Conservation (phyloP, 2,888 invertebrate genomes). For the Eristalis arbustorum region DNA sequence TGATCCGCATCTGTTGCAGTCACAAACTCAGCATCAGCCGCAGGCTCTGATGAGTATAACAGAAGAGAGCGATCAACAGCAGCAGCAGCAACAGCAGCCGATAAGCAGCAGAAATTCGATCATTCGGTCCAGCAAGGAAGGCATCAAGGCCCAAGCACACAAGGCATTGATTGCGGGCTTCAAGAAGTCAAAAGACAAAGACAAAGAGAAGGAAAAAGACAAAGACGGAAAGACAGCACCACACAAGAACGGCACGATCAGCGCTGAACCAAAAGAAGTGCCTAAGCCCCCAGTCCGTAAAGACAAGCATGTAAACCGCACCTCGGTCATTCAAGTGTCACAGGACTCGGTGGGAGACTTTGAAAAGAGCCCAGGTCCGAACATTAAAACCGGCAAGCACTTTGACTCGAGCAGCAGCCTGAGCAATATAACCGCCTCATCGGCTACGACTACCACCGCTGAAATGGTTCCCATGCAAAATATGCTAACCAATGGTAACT, state of each 20-base stretch:
- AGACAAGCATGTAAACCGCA: conserved; percentile 78
- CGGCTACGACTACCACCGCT: conserved; percentile 70
- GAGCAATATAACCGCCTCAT: conserved; percentile 60
- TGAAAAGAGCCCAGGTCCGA: conserved; percentile 67
- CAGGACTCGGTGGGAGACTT: conserved; percentile 71
- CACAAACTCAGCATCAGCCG: conserved; percentile 75
- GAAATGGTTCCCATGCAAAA: conserved; percentile 78
- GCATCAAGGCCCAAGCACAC: conserved; percentile 79
- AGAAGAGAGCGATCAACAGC: conserved; percentile 77
- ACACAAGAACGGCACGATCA: conserved; percentile 49
- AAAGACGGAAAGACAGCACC: conserved; percentile 61
- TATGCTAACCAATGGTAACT: conserved; percentile 76
- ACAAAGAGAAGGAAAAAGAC: conserved; percentile 74
- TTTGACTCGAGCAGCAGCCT: conserved; percentile 63
- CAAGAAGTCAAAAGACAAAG: conserved; percentile 79
- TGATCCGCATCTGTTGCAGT: conserved; percentile 73
- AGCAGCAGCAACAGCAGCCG: conserved; percentile 74
- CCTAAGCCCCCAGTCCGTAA: conserved; percentile 78
- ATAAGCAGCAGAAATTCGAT: conserved; percentile 76
- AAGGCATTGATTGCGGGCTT: conserved; percentile 80
- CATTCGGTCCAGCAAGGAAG: conserved; percentile 79
- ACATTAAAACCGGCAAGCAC: conserved; percentile 56
- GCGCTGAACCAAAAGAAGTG: conserved; percentile 72
- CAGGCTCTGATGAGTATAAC: conserved; percentile 78
- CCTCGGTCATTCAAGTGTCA: conserved; percentile 77